Evolutionary conservation across 1,140 invertebrate species (phyloP).

Genomic region (Magallana ariakensis): DNA sequence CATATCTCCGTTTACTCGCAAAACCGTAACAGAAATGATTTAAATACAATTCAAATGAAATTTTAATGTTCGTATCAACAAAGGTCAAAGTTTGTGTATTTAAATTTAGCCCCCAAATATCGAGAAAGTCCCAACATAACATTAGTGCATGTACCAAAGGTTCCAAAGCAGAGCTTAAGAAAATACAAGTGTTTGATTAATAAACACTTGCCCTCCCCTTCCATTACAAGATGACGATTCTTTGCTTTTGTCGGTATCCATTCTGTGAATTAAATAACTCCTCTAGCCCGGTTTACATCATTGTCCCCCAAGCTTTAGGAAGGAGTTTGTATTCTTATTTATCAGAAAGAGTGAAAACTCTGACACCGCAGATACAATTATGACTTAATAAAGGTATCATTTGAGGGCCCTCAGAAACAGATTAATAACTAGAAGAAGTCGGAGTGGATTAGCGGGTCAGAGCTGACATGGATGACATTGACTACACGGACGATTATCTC

Average conservation of each 20-base stretch:
- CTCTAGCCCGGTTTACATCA: background rate
- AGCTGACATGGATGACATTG: background rate
- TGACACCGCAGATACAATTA: background rate
- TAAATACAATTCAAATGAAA: no score
- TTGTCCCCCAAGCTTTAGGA: background rate
- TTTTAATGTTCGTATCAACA: no score
- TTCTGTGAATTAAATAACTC: constrained; percentile 1
- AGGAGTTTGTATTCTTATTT: constrained; percentile 4
- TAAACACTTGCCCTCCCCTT: constrained; percentile 11
- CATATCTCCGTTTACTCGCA: background rate
- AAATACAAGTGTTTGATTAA: constrained; percentile 24
- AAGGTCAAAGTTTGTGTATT: background rate
- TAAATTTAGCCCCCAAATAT: background rate
- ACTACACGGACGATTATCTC: constrained; percentile 17
- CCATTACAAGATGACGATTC: background rate
- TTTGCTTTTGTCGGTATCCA: constrained; percentile 1
- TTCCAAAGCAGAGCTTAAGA: constrained; percentile 7
- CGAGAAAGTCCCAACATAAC: background rate
- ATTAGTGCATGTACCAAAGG: background rate
- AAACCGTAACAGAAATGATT: background rate
- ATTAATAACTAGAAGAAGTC: background rate
- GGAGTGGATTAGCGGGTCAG: background rate
- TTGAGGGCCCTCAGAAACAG: background rate
- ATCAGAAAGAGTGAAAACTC: background rate
- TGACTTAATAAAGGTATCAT: constrained; percentile 17